Conservation (phyloP, 1,140 invertebrate species). For the Battus philenor region DNA sequence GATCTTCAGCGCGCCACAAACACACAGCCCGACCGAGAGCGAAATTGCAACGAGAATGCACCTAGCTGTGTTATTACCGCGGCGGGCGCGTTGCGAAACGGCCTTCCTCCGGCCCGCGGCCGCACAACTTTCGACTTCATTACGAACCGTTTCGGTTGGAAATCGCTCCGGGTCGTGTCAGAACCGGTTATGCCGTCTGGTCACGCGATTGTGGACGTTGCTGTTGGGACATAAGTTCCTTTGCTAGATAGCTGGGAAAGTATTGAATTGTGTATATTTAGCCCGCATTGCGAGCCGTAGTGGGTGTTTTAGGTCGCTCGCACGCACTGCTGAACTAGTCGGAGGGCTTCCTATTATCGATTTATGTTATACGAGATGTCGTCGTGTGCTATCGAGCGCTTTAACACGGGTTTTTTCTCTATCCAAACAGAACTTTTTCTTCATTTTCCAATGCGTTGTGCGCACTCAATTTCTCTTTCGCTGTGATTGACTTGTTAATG, state of each 20-base stretch:
- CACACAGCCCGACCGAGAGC: slow-evolving; percentile 73
- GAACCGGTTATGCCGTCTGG: slow-evolving; percentile 62
- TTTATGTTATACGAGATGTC: slow-evolving; percentile 60
- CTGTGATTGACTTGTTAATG: slow-evolving; percentile 45
- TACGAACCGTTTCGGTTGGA: slow-evolving; percentile 23
- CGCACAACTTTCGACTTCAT: slow-evolving; percentile 34
- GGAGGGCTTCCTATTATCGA: slow-evolving; percentile 74
- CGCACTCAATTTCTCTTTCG: slow-evolving; percentile 52
- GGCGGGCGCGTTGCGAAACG: slow-evolving; percentile 46
- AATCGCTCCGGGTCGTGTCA: slow-evolving; percentile 23
- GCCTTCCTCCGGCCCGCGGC: slow-evolving; percentile 32
- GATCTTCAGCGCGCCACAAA: slow-evolving; percentile 75
- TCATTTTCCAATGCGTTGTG: slow-evolving; percentile 32
- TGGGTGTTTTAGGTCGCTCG: slow-evolving; percentile 73
- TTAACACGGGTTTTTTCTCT: slow-evolving; percentile 44
- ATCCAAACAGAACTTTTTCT: slow-evolving; percentile 37
- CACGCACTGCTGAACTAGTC: slow-evolving; percentile 74
- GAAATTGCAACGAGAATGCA: slow-evolving; percentile 75
- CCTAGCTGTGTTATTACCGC: slow-evolving; percentile 71
- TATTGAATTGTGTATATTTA: slow-evolving; percentile 63
- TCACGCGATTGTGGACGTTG: slow-evolving; percentile 65
- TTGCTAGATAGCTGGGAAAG: slow-evolving; percentile 38
- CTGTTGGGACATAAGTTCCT: slow-evolving; percentile 52
- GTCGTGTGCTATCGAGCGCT: slow-evolving; percentile 33
- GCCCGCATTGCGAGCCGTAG: slow-evolving; percentile 66